A percentile compares a stretch with the other conserved stretches of the same genome.
Evolutionary conservation across 2,113 vertebrate species (phyloP).

Genomic region (Channa argus): DNA sequence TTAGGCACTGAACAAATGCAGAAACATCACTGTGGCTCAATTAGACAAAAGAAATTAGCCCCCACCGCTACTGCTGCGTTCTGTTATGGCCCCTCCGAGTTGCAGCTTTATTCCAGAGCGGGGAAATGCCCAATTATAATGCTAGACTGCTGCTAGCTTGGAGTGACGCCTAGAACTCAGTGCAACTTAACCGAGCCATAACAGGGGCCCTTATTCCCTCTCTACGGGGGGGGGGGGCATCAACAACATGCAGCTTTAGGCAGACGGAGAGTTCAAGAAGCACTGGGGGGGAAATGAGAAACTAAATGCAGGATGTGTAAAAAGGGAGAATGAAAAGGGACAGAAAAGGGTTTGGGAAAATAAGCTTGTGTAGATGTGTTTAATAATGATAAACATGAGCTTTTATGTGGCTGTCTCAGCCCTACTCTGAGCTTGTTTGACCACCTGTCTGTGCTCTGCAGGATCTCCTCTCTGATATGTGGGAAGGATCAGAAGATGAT

Average conservation of each 20-base stretch:
- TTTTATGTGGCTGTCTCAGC: constrained; percentile 30
- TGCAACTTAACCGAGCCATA: constrained; percentile 64
- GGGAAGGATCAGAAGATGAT: constrained; percentile 28
- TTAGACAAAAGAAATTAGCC: constrained; percentile 78
- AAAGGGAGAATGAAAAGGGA: background rate
- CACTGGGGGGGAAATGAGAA: constrained; percentile 24
- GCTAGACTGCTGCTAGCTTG: constrained; percentile 77
- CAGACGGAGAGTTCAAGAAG: constrained; percentile 55
- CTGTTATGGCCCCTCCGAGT: constrained; percentile 60
- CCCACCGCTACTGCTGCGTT: constrained; percentile 45
- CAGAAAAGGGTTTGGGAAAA: background rate
- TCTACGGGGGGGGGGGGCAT: constrained; percentile 61
- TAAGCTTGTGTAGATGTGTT: constrained; percentile 20
- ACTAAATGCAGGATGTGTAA: constrained; percentile 36
- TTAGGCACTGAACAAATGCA: constrained; percentile 60
- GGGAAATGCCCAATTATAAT: constrained; percentile 80
- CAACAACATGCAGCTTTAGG: constrained; percentile 55
- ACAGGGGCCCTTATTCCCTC: constrained; percentile 73
- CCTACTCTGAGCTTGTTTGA: background rate
- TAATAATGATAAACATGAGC: constrained; percentile 14
- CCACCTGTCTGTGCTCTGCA: constrained; percentile 27
- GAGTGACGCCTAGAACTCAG: constrained; percentile 70
- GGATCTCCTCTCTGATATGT: constrained; percentile 34
- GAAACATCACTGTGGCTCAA: constrained; percentile 69
- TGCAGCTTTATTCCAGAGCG: constrained; percentile 64